These are phyloP conservation scores for Chloroceryle inda DNA, from an alignment of 2,797 vertebrate genomes.

Conservation along the genomic window DNA sequence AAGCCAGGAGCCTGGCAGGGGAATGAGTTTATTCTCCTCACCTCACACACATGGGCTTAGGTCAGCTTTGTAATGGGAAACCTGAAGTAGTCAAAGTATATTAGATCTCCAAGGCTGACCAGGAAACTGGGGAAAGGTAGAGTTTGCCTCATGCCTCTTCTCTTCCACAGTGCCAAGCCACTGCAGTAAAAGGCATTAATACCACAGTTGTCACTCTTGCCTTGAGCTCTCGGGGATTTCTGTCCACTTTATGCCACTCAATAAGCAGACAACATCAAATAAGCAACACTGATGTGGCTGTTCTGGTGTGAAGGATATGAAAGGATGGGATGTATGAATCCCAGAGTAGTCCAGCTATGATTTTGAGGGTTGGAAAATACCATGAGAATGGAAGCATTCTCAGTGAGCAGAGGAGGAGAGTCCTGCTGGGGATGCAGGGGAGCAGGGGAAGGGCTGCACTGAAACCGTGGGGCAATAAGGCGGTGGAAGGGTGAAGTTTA, in stretches of 20 bases:
- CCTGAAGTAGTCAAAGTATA: background rate
- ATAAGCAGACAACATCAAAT: background rate
- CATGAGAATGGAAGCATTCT: background rate
- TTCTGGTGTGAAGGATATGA: background rate
- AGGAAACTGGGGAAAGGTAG: background rate
- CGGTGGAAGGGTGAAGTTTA: background rate
- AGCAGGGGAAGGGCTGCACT: background rate
- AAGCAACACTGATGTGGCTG: background rate
- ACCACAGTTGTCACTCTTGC: background rate
- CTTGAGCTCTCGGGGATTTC: background rate
- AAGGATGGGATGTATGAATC: background rate
- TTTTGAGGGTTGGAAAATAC: background rate
- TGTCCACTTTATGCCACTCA: background rate
- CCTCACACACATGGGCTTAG: background rate
- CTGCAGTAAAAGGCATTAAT: background rate
- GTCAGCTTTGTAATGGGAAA: background rate
- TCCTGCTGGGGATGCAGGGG: background rate
- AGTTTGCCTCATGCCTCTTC: background rate
- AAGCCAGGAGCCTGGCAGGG: background rate
- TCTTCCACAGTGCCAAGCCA: background rate
- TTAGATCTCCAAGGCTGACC: background rate
- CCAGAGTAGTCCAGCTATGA: background rate
- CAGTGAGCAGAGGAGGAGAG: background rate
- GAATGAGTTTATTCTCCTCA: background rate
- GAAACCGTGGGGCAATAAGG: fast-evolving